Evolutionary conservation across 2,113 vertebrate species (phyloP).

Genomic region (Numenius arquata): DNA sequence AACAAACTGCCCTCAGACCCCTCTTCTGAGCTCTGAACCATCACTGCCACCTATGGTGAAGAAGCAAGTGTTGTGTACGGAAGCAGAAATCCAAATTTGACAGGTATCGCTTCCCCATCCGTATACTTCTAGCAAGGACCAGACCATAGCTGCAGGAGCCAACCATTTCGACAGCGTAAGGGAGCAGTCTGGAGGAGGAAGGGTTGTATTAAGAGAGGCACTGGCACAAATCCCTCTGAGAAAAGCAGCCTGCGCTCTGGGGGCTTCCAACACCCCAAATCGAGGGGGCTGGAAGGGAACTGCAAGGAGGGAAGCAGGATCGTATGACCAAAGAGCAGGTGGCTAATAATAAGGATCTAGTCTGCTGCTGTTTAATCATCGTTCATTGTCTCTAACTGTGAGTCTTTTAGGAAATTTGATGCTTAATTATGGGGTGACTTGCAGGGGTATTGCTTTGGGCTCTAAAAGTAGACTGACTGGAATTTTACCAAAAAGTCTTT

Average conservation of each 20-base stretch:
- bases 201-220: not conserved
- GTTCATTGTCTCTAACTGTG: not conserved
- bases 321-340: not conserved
- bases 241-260: not conserved
- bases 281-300: not conserved
- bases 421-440: not conserved
- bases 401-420: not conserved
- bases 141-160: not conserved
- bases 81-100: not conserved
- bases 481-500: not conserved
- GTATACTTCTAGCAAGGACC: not conserved
- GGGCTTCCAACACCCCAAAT: rapidly evolving
- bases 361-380: not conserved
- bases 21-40: not conserved
- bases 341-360: not conserved
- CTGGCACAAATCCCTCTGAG: rapidly evolving
- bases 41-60: not conserved
- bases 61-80: not conserved
- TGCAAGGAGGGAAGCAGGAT: not conserved
- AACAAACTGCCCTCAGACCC: not conserved
- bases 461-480: not conserved
- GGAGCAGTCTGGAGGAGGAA: not conserved
- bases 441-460: not conserved
- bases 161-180: not conserved
- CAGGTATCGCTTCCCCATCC: not conserved